phyloP scores from a whole-genome alignment of 1,140 invertebrate species.

The Bursaphelenchus mucronatus region DNA sequence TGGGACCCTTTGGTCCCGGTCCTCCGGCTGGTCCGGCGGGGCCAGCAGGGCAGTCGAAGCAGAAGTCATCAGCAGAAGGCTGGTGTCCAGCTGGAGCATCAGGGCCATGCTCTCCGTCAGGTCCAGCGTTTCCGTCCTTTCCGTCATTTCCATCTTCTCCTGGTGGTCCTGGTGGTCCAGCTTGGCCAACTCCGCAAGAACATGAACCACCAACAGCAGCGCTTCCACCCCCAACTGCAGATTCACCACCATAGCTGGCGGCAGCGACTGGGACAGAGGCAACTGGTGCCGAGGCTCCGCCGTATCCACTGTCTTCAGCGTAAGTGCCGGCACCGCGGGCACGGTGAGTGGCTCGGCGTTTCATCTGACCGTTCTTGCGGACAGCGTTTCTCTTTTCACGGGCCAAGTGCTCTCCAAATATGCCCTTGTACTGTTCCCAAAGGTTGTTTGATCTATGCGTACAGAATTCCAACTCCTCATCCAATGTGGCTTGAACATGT shows the following conservation, averaged over 20 bases:
- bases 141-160: conserved; percentile 18
- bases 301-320: neutral
- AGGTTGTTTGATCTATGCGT: conserved; percentile 46
- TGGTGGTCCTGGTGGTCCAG: conserved; percentile 4
- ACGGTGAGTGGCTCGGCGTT: conserved; percentile 1
- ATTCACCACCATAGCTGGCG: conserved; percentile 14
- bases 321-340: neutral
- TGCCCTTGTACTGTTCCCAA: conserved; percentile 37
- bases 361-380: conserved; percentile 2
- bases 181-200: conserved; percentile 23
- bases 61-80: conserved; percentile 22
- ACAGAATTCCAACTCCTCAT: conserved; percentile 53
- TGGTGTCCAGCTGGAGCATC: conserved; percentile 27
- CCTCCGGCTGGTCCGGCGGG: conserved; percentile 1
- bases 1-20: too few species aligned
- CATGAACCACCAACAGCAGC: conserved; percentile 11
- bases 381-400: conserved; percentile 12
- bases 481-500: conserved; percentile 47
- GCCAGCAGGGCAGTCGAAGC: conserved; percentile 35
- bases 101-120: conserved; percentile 26
- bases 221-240: neutral
- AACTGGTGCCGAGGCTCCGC: conserved; percentile 12
- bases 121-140: conserved; percentile 4
- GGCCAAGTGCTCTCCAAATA: neutral
- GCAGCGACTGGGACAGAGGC: too few species aligned